phyloP scores from a whole-genome alignment of 2,888 invertebrate species.

The Urechis unicinctus region DNA sequence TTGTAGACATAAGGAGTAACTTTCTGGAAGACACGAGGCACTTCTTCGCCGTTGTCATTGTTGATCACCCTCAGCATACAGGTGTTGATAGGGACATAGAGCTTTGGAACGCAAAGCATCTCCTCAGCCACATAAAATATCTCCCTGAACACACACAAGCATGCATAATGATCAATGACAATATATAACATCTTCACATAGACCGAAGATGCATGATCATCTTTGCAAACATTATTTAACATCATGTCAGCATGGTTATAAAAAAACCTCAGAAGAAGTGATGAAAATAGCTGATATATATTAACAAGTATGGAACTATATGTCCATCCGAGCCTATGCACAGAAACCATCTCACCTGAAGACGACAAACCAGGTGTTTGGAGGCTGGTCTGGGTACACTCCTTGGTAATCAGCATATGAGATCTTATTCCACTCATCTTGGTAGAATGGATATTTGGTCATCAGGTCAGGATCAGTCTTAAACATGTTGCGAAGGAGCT shows the following conservation, averaged over 20 bases:
- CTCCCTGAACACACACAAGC: conserved; percentile 31
- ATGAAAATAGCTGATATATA: neutral
- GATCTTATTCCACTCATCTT: conserved; percentile 51
- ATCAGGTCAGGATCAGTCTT: conserved; percentile 41
- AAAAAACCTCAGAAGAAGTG: neutral
- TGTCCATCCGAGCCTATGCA: no score
- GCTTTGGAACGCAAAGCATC: conserved; percentile 44
- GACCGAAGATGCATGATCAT: no score
- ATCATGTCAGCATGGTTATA: no score
- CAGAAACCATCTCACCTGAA: conserved; percentile 34
- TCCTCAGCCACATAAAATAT: conserved; percentile 45
- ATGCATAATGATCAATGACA: no score
- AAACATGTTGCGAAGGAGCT: conserved; percentile 45
- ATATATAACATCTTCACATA: neutral
- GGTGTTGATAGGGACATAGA: conserved; percentile 42
- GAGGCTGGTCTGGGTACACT: conserved; percentile 42
- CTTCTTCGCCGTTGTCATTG: conserved; percentile 48
- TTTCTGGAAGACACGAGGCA: conserved; percentile 48
- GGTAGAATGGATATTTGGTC: conserved; percentile 45
- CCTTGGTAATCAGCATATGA: conserved; percentile 48
- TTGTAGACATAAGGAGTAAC: conserved; percentile 49
- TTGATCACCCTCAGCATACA: conserved; percentile 48
- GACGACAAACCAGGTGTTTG: conserved; percentile 49
- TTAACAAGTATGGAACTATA: neutral
- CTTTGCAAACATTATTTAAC: no score